Evolutionary conservation across 2,113 vertebrate species (phyloP), one percentile per base, ranked within the genome.

Genomic region (Syngnathus typhle): DNA sequence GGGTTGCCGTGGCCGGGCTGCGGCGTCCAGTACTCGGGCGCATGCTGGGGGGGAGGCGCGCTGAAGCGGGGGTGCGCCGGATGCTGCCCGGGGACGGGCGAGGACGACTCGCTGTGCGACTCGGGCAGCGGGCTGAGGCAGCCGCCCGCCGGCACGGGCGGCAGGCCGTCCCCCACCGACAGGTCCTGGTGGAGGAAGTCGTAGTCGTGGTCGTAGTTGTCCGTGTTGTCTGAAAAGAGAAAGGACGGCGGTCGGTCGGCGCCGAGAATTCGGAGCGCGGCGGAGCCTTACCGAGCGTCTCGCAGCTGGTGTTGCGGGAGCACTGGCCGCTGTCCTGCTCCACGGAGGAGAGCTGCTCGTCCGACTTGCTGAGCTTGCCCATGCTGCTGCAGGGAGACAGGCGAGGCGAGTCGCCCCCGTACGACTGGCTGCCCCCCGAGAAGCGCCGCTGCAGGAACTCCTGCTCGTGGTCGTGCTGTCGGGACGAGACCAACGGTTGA

Each of bases 171-270:
- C 21, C 92, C 83, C 0, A 80, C 93, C 0, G 97, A 98, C 80
- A 98, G 90, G 89, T 99, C 97, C 86, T 99, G 95, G 86, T 98
- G 94, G 52, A 99, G 93, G 89, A 99, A 99, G 86, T 99, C 97
- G 7, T 99, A 99, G 86, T 99, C 97, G 0, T 95, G 96, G 72
- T 99, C 97, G 32, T 99, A 98, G 60, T 60, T 89, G 65, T 93
- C 92, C 5, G 88, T 86, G 84, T 96, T 97, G 91, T 98, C 96
- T 98, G 87, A 64, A 51, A 82, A 37, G 13, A 21, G 27, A 21
- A 67, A 61, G 1, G 55, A 5, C 5, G 36, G 39, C 39, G 4
- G 69, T 63, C 18, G 13, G 7, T 46, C 41, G 12, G 6, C 21
- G 27, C 27, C 27, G 27, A 32, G 27, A 32, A 32, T 32, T 32